These are phyloP conservation scores for Elmis aenea DNA, from an alignment of 2,888 invertebrate genomes.

Conservation along the genomic window DNA sequence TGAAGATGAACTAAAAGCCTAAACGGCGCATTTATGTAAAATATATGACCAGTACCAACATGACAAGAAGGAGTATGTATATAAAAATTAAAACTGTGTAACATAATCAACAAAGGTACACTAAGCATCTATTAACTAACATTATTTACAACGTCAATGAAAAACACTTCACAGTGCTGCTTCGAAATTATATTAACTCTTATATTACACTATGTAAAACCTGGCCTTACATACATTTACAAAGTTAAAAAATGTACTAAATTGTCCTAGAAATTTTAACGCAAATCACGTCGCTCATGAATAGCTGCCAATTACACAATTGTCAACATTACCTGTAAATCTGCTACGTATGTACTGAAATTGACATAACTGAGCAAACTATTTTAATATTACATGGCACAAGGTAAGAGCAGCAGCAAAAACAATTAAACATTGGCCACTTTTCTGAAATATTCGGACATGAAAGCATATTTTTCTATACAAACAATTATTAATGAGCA, in stretches of 20 bases:
- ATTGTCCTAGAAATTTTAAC: conserved; percentile 17
- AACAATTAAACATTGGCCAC: conserved; percentile 20
- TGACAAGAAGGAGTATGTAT: conserved; percentile 40
- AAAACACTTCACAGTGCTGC: conserved; percentile 33
- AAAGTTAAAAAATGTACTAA: conserved; percentile 32
- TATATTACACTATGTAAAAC: conserved; percentile 43
- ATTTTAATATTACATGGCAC: conserved; percentile 21
- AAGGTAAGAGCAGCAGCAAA: conserved; percentile 20
- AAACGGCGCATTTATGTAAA: too few species aligned
- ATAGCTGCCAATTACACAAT: conserved; percentile 20
- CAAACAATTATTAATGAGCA: conserved; percentile 46
- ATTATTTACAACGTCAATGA: conserved; percentile 38
- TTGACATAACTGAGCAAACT: conserved; percentile 23
- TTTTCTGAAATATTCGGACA: conserved; percentile 20
- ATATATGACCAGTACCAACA: conserved; percentile 46
- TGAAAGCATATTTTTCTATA: conserved; percentile 34
- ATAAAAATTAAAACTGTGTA: conserved; percentile 30
- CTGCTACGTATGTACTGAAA: too few species aligned
- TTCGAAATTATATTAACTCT: conserved; percentile 35
- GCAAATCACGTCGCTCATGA: conserved; percentile 4
- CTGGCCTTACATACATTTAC: conserved; percentile 38
- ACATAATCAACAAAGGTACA: conserved; percentile 35
- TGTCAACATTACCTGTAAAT: too few species aligned
- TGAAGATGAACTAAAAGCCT: conserved; percentile 30
- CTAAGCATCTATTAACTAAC: conserved; percentile 41